Conservation (phyloP, 2,113 vertebrate genomes). For the Sarotherodon lohbergeri region DNA sequence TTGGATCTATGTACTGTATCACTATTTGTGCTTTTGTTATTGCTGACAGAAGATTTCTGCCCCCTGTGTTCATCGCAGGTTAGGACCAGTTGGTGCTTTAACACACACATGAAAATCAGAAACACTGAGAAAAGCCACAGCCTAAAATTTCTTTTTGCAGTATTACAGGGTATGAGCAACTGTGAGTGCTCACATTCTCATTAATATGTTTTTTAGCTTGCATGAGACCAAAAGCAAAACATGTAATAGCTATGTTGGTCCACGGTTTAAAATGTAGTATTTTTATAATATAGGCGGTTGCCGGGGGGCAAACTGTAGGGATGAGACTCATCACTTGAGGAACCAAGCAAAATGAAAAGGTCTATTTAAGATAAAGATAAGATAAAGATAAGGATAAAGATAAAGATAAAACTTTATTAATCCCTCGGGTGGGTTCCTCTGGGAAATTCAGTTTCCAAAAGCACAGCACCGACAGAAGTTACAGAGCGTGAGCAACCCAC, state of each 20-base stretch:
- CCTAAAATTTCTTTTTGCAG: not conserved
- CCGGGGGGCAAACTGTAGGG: not conserved
- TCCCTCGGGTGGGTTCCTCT: no score
- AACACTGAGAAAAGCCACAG: not conserved
- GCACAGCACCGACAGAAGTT: no score
- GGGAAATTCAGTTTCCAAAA: no score
- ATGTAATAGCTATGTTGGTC: not conserved
- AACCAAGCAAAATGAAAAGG: not conserved
- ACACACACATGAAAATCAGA: not conserved
- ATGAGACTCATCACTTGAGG: not conserved
- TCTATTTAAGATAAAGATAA: not conserved
- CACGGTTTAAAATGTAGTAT: not conserved
- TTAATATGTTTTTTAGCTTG: not conserved
- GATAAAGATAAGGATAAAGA: no score
- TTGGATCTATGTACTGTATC: not conserved
- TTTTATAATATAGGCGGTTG: not conserved
- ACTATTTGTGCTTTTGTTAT: not conserved
- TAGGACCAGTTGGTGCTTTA: rapidly evolving
- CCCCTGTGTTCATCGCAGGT: not conserved
- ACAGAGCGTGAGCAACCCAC: no score
- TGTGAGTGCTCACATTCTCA: not conserved
- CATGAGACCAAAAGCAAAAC: not conserved
- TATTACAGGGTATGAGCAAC: not conserved
- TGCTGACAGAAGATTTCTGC: rapidly evolving
- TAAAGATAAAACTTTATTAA: no score